These are phyloP conservation scores for Sphaerophoria rueppellii DNA, from an alignment of 2,888 invertebrate genomes.

Conservation along the genomic window DNA sequence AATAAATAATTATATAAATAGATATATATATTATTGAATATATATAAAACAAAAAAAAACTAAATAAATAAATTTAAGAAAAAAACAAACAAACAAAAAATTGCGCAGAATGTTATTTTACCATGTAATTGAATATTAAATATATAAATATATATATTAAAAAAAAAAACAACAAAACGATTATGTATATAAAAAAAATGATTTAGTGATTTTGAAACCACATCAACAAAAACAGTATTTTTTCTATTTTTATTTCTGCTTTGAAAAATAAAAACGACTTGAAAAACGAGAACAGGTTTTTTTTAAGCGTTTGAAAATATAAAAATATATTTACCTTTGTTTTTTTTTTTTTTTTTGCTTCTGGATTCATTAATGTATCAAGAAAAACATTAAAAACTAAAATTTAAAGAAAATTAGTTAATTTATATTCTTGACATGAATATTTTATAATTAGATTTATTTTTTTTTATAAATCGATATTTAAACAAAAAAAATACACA, in stretches of 20 bases:
- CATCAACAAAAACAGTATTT: constrained; percentile 71
- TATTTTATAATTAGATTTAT: constrained; percentile 63
- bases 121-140: constrained; percentile 64
- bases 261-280: constrained; percentile 45
- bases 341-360: constrained; percentile 47
- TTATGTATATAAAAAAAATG: constrained; percentile 54
- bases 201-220: constrained; percentile 69
- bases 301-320: constrained; percentile 54
- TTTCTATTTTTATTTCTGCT: constrained; percentile 55
- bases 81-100: constrained; percentile 32
- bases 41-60: constrained; percentile 26
- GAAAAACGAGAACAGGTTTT: too few relatives aligned
- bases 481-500: constrained; percentile 1
- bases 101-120: constrained; percentile 71
- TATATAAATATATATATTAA: constrained; percentile 49
- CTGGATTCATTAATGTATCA: constrained; percentile 50
- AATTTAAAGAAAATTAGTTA: constrained; percentile 61
- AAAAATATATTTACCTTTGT: too few relatives aligned
- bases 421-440: constrained; percentile 63
- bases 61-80: constrained; percentile 60
- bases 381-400: constrained; percentile 21
- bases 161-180: background rate
- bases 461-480: constrained; percentile 38
- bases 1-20: constrained; percentile 15
- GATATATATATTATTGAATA: constrained; percentile 65